Evolutionary conservation across 2,797 vertebrate species (phyloP).

Genomic region (Acanthis flammea): DNA sequence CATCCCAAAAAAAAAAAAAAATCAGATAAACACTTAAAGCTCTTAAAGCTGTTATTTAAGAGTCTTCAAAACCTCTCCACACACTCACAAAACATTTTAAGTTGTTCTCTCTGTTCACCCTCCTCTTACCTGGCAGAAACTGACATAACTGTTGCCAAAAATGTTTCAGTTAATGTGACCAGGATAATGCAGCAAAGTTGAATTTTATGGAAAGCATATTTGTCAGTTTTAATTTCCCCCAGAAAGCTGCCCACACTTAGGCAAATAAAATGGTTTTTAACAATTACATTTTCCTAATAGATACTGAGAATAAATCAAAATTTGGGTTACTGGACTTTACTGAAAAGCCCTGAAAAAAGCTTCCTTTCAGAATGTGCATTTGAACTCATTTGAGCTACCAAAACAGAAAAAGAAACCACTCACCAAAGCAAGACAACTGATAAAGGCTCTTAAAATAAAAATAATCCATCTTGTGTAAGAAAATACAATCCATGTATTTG

Average conservation of each 20-base stretch:
- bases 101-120: background rate
- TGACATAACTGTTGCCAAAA: background rate
- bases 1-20: background rate
- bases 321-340: background rate
- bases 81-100: constrained; percentile 1
- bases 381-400: background rate
- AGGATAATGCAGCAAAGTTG: background rate
- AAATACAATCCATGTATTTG: background rate
- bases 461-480: background rate
- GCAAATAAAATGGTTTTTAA: background rate
- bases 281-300: background rate
- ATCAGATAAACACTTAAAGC: background rate
- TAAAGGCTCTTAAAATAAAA: background rate
- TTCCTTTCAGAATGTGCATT: background rate
- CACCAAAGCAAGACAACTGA: background rate
- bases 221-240: background rate
- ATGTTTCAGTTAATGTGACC: background rate
- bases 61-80: background rate
- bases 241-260: background rate
- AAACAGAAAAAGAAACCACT: background rate
- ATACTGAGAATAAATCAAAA: background rate
- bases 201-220: background rate
- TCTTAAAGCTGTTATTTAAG: background rate
- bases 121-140: background rate
- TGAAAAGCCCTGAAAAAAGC: background rate